phyloP scores from a whole-genome alignment of 2,888 invertebrate genomes.

The Spicauda simplicius region DNA sequence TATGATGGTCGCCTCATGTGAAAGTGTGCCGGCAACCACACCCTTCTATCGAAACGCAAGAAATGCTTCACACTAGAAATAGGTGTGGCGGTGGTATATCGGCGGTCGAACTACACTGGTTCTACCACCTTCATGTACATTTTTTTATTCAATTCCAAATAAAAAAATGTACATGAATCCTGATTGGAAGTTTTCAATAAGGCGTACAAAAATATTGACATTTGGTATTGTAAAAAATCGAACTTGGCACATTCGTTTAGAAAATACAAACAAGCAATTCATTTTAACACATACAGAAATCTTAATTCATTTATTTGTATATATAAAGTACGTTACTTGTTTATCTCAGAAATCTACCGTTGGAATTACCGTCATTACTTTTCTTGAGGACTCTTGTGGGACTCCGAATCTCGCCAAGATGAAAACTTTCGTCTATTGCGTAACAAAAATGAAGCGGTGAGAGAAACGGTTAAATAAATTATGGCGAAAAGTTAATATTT shows the following conservation, averaged over 20 bases:
- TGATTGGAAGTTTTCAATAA: too few relatives aligned
- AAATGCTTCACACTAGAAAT: too few relatives aligned
- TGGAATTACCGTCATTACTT: slow-evolving; percentile 1
- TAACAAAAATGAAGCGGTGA: background rate
- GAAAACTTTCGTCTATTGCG: background rate
- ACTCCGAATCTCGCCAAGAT: background rate
- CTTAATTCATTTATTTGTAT: background rate
- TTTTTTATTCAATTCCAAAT: too few relatives aligned
- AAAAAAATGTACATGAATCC: too few relatives aligned
- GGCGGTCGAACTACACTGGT: too few relatives aligned
- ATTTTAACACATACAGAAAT: background rate
- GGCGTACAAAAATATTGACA: too few relatives aligned
- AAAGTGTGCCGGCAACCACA: too few relatives aligned
- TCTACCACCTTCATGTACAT: too few relatives aligned
- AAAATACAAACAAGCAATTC: background rate
- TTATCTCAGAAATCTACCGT: background rate
- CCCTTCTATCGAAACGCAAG: too few relatives aligned
- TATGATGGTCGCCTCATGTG: too few relatives aligned
- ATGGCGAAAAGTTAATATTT: too few relatives aligned
- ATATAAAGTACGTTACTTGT: background rate
- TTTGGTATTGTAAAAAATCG: background rate
- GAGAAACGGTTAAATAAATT: background rate
- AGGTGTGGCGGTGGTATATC: too few relatives aligned
- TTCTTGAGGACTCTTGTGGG: slow-evolving; percentile 2
- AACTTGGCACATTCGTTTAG: background rate